These are phyloP conservation scores for Sorex fumeus DNA, from an alignment of 2,113 vertebrate genomes.

Conservation along the genomic window DNA sequence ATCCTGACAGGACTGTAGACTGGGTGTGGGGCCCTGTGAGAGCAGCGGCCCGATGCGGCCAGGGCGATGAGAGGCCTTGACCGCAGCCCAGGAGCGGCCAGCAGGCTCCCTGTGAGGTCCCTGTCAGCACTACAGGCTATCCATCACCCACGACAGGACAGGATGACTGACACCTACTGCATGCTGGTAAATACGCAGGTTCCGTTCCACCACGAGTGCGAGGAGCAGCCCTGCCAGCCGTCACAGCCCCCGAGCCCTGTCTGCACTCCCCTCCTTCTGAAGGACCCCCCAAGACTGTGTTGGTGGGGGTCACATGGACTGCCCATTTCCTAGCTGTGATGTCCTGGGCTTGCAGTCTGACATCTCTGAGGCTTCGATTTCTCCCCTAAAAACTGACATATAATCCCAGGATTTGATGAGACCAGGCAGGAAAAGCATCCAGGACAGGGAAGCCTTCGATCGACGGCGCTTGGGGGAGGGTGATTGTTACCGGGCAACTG, in stretches of 20 bases:
- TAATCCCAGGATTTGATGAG: background rate
- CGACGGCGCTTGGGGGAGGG: background rate
- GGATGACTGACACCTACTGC: background rate
- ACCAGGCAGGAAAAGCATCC: background rate
- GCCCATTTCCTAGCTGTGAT: background rate
- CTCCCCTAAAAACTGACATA: background rate
- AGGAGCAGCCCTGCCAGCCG: background rate
- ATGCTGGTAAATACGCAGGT: background rate
- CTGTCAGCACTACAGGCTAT: background rate
- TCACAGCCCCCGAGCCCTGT: background rate
- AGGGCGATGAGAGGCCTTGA: conserved; percentile 46
- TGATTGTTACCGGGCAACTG: background rate
- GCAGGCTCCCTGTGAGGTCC: too few relatives aligned
- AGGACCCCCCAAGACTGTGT: background rate
- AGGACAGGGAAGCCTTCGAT: background rate
- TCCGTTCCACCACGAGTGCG: rapidly evolving
- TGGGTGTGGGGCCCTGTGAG: background rate
- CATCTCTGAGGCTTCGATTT: background rate
- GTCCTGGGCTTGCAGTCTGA: background rate
- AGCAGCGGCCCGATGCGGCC: background rate
- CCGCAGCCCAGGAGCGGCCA: background rate
- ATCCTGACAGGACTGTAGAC: background rate
- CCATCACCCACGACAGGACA: background rate
- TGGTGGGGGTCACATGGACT: background rate
- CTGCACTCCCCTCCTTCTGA: background rate